Percentiles rank a stretch among this genome's conserved stretches.
Conservation (phyloP, 2,113 vertebrate genomes). For the Andinoacara biseriatus region DNA sequence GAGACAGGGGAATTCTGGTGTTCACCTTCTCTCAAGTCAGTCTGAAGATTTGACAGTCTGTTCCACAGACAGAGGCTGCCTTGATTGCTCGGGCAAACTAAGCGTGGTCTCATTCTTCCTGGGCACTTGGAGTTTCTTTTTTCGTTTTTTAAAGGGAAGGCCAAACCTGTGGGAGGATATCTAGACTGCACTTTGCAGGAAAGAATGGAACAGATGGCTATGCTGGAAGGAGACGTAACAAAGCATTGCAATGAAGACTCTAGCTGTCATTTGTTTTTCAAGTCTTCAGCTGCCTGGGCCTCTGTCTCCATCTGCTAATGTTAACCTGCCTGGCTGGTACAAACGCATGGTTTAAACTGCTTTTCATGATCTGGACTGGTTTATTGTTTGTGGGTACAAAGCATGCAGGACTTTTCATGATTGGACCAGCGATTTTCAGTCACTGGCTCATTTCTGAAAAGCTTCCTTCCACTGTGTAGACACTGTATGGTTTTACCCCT, state of each 20-base stretch:
- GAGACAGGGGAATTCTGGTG: constrained; percentile 17
- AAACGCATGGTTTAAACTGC: constrained; percentile 26
- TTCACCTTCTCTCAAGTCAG: constrained; percentile 15
- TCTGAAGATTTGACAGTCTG: constrained; percentile 8
- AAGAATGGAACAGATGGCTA: constrained; percentile 47
- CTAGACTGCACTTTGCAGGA: background rate
- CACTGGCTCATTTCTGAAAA: background rate
- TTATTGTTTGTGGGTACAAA: constrained; percentile 44
- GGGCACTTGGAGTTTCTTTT: background rate
- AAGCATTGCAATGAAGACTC: constrained; percentile 25
- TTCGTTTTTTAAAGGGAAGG: background rate
- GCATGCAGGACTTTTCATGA: constrained; percentile 27
- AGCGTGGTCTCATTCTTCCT: constrained; percentile 19
- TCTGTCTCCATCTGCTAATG: constrained; percentile 45
- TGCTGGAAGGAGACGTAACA: constrained; percentile 22
- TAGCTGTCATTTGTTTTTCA: constrained; percentile 54
- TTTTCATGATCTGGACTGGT: constrained; percentile 4
- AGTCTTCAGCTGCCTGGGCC: constrained; percentile 48
- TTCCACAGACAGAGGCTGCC: constrained; percentile 13
- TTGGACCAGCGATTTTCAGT: constrained; percentile 9
- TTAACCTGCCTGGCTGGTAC: constrained; percentile 51
- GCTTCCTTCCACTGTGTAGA: background rate
- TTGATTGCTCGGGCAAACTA: constrained; percentile 6
- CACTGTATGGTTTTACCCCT: background rate
- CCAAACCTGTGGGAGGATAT: background rate